Base-by-base conservation (phyloP, 2,113 vertebrate genomes). In the Tragelaphus scriptus region DNA sequence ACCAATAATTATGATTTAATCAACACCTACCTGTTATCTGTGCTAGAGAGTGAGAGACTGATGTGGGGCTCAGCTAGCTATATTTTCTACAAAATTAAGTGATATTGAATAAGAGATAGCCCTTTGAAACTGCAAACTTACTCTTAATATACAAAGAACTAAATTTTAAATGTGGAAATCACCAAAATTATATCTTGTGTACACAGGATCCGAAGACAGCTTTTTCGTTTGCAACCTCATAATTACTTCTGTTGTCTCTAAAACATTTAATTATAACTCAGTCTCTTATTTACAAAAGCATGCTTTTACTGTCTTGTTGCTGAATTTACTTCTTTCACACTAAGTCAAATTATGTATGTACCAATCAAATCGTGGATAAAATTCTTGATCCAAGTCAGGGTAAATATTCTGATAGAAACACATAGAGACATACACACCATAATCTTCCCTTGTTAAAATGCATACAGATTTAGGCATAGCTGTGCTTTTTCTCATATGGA, bases 21-120 rank as follows among this genome's bases (percentile, higher is more conserved):
- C 53, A 56, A 81, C 2, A 71, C 36, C 63, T 58, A 81, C 1
- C 11, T 85, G 4, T 36, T 82, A 25, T 13, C 9, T 44, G 16
- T 85, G 14, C 85, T 14, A 63, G 23, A 75, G 49, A 68, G 13
- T 8, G 7, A 88, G 21, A n/a, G 25, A 44, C 30, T 56, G 28
- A 84, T 40, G 3, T 80, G 55, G n/a, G 91, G 4, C 19, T 59
- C 4, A 58, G 65, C 23, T 61, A 94, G 56, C 40, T 63, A 21
- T 56, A 32, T 8, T 94, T 89, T 88, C 28, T 68, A n/a, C 85
- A 94, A 88, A 94, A 92, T 44, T 82, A 94, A 95, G 53, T 91
- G 47, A 88, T 63, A 93, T 44, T 25, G 10, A 93, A 30, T 11
- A 91, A 95, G 80, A 23, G 1, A 40, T 40, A 56, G 2, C 84